These are phyloP conservation scores for Hydrolagus colliei DNA, from an alignment of 2,797 vertebrate species.

Conservation along the genomic window DNA sequence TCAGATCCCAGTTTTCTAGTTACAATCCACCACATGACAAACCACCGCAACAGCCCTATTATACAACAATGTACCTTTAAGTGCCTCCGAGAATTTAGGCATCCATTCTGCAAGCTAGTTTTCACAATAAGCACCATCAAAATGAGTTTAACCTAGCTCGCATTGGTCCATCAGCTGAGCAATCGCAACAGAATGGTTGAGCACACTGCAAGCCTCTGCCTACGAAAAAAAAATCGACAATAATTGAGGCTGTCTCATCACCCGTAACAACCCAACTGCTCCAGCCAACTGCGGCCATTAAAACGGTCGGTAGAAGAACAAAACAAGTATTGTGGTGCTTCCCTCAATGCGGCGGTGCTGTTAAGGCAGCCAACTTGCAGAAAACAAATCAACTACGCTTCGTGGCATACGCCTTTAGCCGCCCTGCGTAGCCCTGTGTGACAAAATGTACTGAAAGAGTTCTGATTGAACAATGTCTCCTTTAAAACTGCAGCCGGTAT, in stretches of 20 bases:
- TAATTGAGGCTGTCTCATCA: constrained; percentile 43
- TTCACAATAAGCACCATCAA: neutral
- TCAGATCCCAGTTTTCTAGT: too few species aligned
- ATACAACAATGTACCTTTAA: too few species aligned
- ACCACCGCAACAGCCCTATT: neutral
- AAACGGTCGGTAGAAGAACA: constrained; percentile 39
- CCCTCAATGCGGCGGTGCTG: neutral
- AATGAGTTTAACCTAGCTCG: neutral
- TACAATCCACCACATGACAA: constrained; percentile 11
- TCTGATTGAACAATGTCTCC: neutral
- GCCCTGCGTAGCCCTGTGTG: neutral
- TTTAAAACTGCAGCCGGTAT: constrained; percentile 2
- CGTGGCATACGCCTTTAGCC: neutral
- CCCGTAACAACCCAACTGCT: constrained; percentile 35
- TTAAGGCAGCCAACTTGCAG: neutral
- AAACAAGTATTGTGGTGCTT: neutral
- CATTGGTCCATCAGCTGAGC: neutral
- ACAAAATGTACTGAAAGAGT: neutral
- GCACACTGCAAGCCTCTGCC: neutral
- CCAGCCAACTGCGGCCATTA: constrained; percentile 43
- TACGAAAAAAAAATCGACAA: constrained; percentile 43
- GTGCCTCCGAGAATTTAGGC: neutral
- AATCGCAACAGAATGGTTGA: neutral
- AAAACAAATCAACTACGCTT: neutral
- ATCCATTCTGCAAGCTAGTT: neutral